A percentile compares a stretch with the other conserved stretches of the same genome.
Evolutionary conservation across 1,140 invertebrate genomes (phyloP).

Genomic region (Agrilus planipennis): DNA sequence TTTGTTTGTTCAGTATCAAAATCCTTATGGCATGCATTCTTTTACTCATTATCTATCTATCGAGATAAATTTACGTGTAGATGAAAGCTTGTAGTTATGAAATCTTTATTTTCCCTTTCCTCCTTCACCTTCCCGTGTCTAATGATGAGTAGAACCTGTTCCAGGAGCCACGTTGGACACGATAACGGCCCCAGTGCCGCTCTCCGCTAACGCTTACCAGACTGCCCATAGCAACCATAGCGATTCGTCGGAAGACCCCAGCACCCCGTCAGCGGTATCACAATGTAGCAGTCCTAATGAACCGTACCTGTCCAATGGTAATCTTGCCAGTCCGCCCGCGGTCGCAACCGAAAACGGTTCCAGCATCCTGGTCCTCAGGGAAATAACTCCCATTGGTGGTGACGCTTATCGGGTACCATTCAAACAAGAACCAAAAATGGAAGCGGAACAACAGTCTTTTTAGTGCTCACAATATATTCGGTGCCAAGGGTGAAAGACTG

Average conservation of each 20-base stretch:
- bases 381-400: constrained; percentile 25
- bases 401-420: constrained; percentile 30
- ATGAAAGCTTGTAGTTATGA: too few relatives aligned
- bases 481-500: too few relatives aligned
- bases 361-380: constrained; percentile 30
- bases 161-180: constrained; percentile 29
- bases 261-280: constrained; percentile 34
- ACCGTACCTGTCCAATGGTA: constrained; percentile 31
- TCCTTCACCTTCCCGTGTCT: too few relatives aligned
- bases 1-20: too few relatives aligned
- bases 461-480: too few relatives aligned
- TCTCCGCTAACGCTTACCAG: constrained; percentile 16
- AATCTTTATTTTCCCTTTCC: too few relatives aligned
- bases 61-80: too few relatives aligned
- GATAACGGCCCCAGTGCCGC: constrained; percentile 15
- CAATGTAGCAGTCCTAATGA: constrained; percentile 32
- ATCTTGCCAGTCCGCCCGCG: constrained; percentile 21
- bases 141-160: constrained; percentile 27
- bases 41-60: too few relatives aligned
- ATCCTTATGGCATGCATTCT: too few relatives aligned
- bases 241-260: constrained; percentile 33
- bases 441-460: constrained; percentile 16
- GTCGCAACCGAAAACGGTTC: constrained; percentile 11
- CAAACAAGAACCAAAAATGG: constrained; percentile 36
- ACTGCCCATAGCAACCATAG: constrained; percentile 30